Conservation (phyloP, 2,888 invertebrate genomes). For the Leptinotarsa haldemani region DNA sequence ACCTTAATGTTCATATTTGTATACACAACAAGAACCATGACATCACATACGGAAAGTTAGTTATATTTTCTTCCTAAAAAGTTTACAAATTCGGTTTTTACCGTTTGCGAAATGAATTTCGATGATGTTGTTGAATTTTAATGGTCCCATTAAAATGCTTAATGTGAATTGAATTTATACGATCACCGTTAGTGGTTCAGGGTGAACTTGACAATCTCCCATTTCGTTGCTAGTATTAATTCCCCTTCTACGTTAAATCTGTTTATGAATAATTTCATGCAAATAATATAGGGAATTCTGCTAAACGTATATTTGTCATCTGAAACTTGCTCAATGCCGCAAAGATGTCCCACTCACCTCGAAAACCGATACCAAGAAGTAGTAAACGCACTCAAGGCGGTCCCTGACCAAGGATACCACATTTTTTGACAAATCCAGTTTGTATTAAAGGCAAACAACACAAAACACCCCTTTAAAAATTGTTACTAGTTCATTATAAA, state of each 20-base stretch:
- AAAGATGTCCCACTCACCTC: too few species aligned
- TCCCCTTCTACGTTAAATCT: neutral
- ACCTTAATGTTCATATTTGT: slow-evolving; percentile 1
- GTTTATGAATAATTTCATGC: too few species aligned
- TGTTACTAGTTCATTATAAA: too few species aligned
- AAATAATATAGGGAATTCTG: too few species aligned
- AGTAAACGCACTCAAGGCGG: too few species aligned
- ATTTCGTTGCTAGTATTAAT: neutral
- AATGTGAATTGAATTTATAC: neutral
- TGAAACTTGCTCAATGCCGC: too few species aligned
- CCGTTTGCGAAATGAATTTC: slow-evolving; percentile 15
- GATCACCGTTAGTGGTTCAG: neutral
- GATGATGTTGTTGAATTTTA: slow-evolving; percentile 1
- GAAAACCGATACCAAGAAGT: too few species aligned
- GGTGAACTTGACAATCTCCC: slow-evolving; percentile 1
- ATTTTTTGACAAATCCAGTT: too few species aligned
- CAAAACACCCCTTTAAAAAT: too few species aligned
- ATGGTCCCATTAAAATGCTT: neutral
- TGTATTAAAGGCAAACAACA: too few species aligned
- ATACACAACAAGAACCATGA: slow-evolving; percentile 9
- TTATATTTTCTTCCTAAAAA: slow-evolving; percentile 10
- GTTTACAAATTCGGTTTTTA: slow-evolving; percentile 12
- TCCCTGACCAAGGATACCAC: too few species aligned
- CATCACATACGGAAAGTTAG: slow-evolving; percentile 5
- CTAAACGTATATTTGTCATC: too few species aligned